These are phyloP conservation scores for Nesogale talazaci DNA, from an alignment of 2,113 vertebrate species.

Conservation along the genomic window DNA sequence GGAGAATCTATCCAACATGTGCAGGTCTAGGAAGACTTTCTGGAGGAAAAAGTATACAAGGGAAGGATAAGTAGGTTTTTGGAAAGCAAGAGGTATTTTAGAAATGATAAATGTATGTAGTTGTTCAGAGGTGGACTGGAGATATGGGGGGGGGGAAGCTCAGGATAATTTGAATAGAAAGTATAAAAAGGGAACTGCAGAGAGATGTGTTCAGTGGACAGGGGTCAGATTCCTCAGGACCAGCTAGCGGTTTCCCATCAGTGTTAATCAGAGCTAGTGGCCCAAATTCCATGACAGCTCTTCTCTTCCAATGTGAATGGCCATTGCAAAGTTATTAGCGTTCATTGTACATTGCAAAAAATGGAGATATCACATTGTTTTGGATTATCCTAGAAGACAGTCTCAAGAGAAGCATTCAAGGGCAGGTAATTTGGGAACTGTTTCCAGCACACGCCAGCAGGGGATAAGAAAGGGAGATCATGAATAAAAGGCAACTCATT, in stretches of 20 bases:
- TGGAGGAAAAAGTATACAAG: not conserved
- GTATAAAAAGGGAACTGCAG: not conserved
- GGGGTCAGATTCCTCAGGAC: too few relatives aligned
- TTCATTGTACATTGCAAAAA: not conserved
- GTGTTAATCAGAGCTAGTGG: not conserved
- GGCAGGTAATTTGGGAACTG: not conserved
- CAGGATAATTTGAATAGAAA: not conserved
- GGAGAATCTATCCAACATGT: not conserved
- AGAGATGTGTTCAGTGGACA: not conserved
- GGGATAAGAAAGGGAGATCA: not conserved
- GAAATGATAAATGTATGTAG: not conserved
- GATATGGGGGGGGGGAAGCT: not conserved
- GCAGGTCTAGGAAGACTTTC: not conserved
- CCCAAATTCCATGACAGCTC: not conserved
- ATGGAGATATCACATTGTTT: not conserved
- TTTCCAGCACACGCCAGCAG: not conserved
- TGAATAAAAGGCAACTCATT: not conserved
- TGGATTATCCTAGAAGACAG: not conserved
- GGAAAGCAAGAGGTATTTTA: not conserved
- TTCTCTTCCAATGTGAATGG: not conserved
- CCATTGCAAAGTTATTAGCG: not conserved
- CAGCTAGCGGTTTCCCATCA: not conserved
- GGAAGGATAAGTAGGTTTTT: not conserved
- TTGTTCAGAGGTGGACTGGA: not conserved
- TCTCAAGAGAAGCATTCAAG: not conserved